Base-by-base conservation (phyloP, 1,140 invertebrate species). In the Gryllus bimaculatus region DNA sequence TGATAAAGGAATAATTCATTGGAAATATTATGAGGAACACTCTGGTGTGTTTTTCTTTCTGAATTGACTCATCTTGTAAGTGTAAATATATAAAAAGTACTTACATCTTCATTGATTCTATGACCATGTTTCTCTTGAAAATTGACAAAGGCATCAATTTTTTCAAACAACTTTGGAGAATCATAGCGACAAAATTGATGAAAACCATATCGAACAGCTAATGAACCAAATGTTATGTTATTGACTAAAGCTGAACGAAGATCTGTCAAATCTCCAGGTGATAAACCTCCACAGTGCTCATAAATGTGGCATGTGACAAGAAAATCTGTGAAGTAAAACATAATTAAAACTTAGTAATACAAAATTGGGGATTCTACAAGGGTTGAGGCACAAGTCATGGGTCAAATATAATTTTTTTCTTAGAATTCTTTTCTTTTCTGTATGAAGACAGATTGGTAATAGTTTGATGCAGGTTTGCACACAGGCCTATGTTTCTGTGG, bases 161-260 rank as follows among this genome's bases (percentile, higher is more conserved):
- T 88, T 73, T 90, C 87, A 75, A 91, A 89, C 2, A 98, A 85
- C 7, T 87, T 81, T 0, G 90, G 88, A 78, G 92, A 91, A 75
- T 91, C 86, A 7, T 88, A 86, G 76, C 91, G 88, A 12, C 97
- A 84, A 81, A 90, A 91, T 79, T 91, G 92, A 82, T 96, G 93
- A 47, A 96, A 90, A 15, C 92, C 90, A 86, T 94, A 90, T 81
- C 94, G 91, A n/a, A 98, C 95, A 76, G 93, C 89, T 49, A 98
- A 88, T 66, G 93, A 93, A 0, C 95, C 96, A 85, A 99, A 96
- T 0, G 96, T 98, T 78, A 94, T 92, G 84, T 99, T 99, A 84
- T 99, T 99, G 0, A 99, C 97, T 0, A 99, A 86, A 0, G 97
- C 95, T 18, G 96, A 97, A 48, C 97, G 87, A 66, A 99, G 84